Evolutionary conservation across 1,140 invertebrate genomes (phyloP).

Genomic region (Periplaneta americana): DNA sequence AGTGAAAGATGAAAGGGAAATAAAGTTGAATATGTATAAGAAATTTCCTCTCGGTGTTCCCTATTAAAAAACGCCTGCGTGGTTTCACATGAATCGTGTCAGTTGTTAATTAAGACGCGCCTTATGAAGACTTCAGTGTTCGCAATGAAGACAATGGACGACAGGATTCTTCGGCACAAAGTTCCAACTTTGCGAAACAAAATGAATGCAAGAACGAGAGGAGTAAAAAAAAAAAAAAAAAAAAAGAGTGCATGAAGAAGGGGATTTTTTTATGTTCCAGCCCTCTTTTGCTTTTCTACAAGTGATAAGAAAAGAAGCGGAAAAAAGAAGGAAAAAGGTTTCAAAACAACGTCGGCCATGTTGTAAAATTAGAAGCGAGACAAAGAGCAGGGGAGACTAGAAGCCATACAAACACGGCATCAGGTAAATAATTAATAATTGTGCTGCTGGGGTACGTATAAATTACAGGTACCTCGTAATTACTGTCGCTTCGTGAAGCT

Average conservation of each 20-base stretch:
- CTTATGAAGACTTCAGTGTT: background rate
- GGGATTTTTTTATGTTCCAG: background rate
- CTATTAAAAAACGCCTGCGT: background rate
- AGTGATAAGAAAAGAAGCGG: background rate
- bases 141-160: background rate
- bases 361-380: background rate
- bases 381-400: background rate
- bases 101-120: background rate
- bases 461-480: background rate
- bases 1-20: background rate
- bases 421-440: background rate
- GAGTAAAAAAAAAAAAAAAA: too few relatives aligned
- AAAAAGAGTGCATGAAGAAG: background rate
- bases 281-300: background rate
- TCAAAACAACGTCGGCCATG: background rate
- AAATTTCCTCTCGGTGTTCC: background rate
- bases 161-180: background rate
- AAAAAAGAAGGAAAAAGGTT: background rate
- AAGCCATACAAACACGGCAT: background rate
- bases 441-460: background rate
- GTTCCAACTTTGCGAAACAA: background rate
- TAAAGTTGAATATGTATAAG: background rate
- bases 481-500: too few relatives aligned
- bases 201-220: background rate
- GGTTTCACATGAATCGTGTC: background rate